Base-by-base conservation (phyloP, 1,140 invertebrate species). In the Drosophila santomea region DNA sequence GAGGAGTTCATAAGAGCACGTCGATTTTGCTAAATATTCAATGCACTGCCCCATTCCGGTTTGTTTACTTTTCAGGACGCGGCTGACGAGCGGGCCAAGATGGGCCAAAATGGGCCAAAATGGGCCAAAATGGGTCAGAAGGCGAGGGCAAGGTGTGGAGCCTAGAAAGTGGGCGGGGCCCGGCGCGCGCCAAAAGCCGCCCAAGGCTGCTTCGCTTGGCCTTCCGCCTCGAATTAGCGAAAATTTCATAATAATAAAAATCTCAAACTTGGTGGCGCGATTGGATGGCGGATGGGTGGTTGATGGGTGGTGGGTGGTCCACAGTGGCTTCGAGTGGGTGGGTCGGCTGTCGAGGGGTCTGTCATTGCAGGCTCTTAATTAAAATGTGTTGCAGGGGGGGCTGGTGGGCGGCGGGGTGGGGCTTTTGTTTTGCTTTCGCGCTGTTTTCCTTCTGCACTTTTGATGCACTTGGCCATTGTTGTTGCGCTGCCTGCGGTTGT, bases 221-320 rank as follows among this genome's bases (percentile, higher is more conserved):
- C 59, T 62, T 43, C 48, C 51, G 64, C 51, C 67, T 57, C 55
- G 45, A 77, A 77, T 77, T 77, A 67, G 74, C 64, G 63, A 38
- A 68, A 77, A 77, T 76, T 76, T 67, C 47, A 78, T 62, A 59
- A 78, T 71, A 62, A 52, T 67, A 41, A 74, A 60, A 68, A 67
- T 68, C 62, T 66, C 45, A 44, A 66, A 52, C 45, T 66, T 68
- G 20, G 8, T 32, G 36, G 41, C 36, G 17, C 14, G 36, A 25
- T 41, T 32, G 44, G 15, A 14, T 23, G 47, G 28, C 28, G 28
- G 28, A 32, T 32, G 28, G 28, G 8, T 3, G 28, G 38, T 3
- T 39, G 38, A 14, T 6, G 43, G 17, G 10, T n/a, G 10, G 4
- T 35, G 48, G 20, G 43, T 44, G 43, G 8, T 11, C 2, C 41